Percentiles rank a stretch among this genome's conserved stretches.
Evolutionary conservation across 2,888 invertebrate genomes (phyloP).

Genomic region (Xylocampa areola): DNA sequence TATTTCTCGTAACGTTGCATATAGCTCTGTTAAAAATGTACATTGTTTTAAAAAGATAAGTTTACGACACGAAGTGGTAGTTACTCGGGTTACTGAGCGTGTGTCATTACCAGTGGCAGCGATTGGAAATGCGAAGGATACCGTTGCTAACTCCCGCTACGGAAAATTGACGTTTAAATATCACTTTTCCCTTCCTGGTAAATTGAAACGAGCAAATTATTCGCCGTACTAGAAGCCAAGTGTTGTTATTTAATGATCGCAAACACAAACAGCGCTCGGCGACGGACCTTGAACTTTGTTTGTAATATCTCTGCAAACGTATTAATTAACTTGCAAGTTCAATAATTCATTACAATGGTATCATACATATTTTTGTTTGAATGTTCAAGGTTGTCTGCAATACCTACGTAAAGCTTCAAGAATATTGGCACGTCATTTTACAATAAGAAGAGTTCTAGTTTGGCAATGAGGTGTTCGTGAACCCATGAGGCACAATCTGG

Average conservation of each 20-base stretch:
- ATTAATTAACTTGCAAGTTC: slow-evolving; percentile 61
- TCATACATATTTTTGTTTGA: slow-evolving; percentile 31
- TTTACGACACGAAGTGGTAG: slow-evolving; percentile 19
- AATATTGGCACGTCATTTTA: slow-evolving; percentile 31
- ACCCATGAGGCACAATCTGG: slow-evolving; percentile 37
- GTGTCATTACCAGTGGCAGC: slow-evolving; percentile 63
- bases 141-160: slow-evolving; percentile 70
- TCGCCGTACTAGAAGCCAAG: slow-evolving; percentile 2
- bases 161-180: slow-evolving; percentile 56
- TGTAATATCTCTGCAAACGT: slow-evolving; percentile 58
- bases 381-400: slow-evolving; percentile 33
- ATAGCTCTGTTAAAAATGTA: slow-evolving; percentile 11
- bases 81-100: slow-evolving; percentile 39
- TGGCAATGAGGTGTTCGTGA: slow-evolving; percentile 17
- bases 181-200: slow-evolving; percentile 64
- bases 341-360: slow-evolving; percentile 49
- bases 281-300: slow-evolving; percentile 66
- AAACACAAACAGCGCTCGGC: slow-evolving; percentile 37
- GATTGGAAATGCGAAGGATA: slow-evolving; percentile 69
- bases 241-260: slow-evolving; percentile 32
- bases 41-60: slow-evolving; percentile 24
- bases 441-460: slow-evolving; percentile 11
- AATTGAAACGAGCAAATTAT: slow-evolving; percentile 22
- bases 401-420: slow-evolving; percentile 12
- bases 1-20: neutral